Conservation (phyloP, 1,140 invertebrate species). For the Drusus annulatus region DNA sequence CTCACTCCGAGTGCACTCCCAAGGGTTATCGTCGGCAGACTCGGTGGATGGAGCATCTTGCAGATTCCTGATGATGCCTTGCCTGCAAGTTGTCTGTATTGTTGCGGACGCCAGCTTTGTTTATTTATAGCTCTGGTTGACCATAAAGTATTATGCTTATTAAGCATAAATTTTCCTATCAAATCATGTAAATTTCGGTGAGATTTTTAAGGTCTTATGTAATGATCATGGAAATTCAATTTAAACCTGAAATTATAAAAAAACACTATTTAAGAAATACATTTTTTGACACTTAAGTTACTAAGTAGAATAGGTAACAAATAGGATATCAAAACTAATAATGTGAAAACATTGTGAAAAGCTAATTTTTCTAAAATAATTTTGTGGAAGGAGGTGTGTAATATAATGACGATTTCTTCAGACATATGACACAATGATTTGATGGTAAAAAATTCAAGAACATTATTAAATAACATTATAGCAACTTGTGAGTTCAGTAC, state of each 20-base stretch:
- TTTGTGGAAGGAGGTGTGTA: too few relatives aligned
- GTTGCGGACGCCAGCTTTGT: constrained; percentile 37
- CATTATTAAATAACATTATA: too few relatives aligned
- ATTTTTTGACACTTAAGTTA: too few relatives aligned
- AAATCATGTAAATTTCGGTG: neutral
- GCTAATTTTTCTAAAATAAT: too few relatives aligned
- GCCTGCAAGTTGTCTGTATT: constrained; percentile 19
- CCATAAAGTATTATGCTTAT: neutral
- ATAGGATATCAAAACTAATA: too few relatives aligned
- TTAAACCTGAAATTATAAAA: constrained; percentile 1
- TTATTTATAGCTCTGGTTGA: constrained; percentile 5
- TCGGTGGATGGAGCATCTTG: constrained; percentile 16
- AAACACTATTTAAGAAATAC: neutral
- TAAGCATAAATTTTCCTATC: neutral
- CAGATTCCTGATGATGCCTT: constrained; percentile 31
- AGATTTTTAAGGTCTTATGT: neutral
- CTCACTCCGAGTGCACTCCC: constrained; percentile 21
- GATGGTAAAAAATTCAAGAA: too few relatives aligned
- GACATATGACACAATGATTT: too few relatives aligned
- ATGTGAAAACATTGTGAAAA: too few relatives aligned
- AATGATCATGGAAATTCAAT: neutral
- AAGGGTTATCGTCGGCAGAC: constrained; percentile 8
- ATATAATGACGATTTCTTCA: too few relatives aligned
- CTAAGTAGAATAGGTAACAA: too few relatives aligned
- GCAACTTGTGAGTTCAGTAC: too few relatives aligned